phyloP scores from a whole-genome alignment of 2,113 vertebrate species.

The Nerophis ophidion region DNA sequence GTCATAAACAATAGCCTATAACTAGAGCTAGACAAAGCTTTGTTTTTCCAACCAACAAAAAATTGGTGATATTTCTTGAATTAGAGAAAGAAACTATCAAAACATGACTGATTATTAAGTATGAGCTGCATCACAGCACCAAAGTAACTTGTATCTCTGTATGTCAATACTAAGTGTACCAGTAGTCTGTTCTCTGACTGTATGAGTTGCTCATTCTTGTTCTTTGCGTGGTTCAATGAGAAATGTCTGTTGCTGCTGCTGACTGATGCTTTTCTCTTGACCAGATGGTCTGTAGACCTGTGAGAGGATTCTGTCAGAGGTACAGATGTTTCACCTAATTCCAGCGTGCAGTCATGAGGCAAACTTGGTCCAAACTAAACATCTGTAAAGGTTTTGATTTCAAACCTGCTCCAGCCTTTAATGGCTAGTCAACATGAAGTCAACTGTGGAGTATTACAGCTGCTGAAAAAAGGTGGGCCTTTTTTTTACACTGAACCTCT shows the following conservation, averaged over 20 bases:
- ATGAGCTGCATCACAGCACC: no score
- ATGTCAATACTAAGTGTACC: no score
- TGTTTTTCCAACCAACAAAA: no score
- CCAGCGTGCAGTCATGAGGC: conserved; percentile 46
- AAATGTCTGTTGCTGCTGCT: background rate
- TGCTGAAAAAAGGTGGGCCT: conserved; percentile 25
- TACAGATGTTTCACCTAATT: conserved; percentile 44
- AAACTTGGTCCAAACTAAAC: conserved; percentile 52
- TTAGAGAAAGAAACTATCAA: no score
- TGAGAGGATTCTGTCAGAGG: conserved; percentile 27
- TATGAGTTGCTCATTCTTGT: background rate
- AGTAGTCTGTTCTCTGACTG: background rate
- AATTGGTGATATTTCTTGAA: no score
- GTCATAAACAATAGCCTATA: no score
- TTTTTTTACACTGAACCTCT: conserved; percentile 23
- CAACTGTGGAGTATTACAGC: conserved; percentile 46
- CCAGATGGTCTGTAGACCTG: conserved; percentile 24
- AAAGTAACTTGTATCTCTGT: no score
- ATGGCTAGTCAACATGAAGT: conserved; percentile 63
- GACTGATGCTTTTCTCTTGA: conserved; percentile 15
- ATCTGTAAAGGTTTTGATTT: conserved; percentile 54
- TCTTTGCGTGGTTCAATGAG: background rate
- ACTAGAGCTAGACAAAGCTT: no score
- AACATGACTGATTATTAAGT: no score
- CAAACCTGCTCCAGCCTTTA: conserved; percentile 54